A percentile compares a stretch with the other conserved stretches of the same genome.
phyloP scores from a whole-genome alignment of 2,113 vertebrate genomes.

The Myocastor coypus region DNA sequence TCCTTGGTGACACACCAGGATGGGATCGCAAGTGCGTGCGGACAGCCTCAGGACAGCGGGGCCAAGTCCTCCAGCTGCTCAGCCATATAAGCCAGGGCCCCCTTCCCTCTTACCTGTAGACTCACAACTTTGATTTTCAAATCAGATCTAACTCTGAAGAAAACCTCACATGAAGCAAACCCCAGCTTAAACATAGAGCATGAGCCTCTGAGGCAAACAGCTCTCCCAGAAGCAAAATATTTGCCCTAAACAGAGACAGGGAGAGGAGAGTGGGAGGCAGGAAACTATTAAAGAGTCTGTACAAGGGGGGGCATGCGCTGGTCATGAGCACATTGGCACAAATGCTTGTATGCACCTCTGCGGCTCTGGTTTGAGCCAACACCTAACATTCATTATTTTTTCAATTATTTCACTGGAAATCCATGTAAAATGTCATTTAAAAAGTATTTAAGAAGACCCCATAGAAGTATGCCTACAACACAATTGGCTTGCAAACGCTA shows the following conservation, averaged over 20 bases:
- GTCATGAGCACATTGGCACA: neutral
- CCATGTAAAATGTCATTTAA: neutral
- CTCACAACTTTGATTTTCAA: neutral
- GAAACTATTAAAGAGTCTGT: neutral
- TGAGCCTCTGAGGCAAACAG: neutral
- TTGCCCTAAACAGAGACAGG: neutral
- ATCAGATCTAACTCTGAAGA: neutral
- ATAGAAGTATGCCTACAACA: neutral
- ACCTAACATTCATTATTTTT: neutral
- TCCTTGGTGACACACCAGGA: accelerated
- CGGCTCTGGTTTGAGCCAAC: neutral
- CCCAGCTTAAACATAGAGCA: neutral
- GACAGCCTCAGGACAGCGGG: too few relatives aligned
- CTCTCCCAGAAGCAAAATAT: neutral
- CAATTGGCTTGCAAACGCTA: neutral
- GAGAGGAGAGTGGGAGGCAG: neutral
- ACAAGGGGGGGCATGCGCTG: neutral
- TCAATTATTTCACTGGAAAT: constrained; percentile 9
- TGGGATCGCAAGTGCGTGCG: accelerated
- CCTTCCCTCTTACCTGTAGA: neutral
- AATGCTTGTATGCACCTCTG: neutral
- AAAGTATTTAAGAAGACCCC: neutral
- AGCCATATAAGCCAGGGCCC: accelerated
- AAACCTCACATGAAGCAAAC: neutral
- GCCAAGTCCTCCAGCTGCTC: neutral